These are phyloP conservation scores for Sebastes matsubarae DNA, from an alignment of 2,797 vertebrate genomes.

Conservation along the genomic window DNA sequence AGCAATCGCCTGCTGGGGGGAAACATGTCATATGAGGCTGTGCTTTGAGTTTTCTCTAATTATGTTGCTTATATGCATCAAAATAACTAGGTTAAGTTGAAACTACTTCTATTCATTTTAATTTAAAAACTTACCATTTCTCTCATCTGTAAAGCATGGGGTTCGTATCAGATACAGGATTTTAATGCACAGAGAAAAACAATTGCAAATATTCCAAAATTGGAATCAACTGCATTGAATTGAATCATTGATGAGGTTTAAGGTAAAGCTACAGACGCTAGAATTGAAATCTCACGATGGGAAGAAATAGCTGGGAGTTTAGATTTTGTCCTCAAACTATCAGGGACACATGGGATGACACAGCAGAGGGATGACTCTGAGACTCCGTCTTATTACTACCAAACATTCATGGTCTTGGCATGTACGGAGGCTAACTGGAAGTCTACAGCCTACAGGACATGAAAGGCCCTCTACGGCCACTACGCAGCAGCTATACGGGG, in stretches of 20 bases:
- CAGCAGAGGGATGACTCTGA: not conserved
- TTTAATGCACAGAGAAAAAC: slow-evolving; percentile 16
- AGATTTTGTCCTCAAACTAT: not conserved
- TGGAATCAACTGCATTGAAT: not conserved
- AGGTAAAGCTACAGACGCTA: not conserved
- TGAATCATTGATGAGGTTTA: not conserved
- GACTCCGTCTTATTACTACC: not conserved
- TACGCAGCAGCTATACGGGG: slow-evolving; percentile 17
- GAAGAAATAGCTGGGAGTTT: not conserved
- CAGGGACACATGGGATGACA: not conserved
- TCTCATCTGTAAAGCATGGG: slow-evolving; percentile 65
- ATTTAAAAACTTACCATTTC: slow-evolving; percentile 68
- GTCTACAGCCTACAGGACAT: not conserved
- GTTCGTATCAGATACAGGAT: not conserved
- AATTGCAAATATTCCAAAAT: not conserved
- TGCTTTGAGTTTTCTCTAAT: not conserved
- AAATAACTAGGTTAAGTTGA: not conserved
- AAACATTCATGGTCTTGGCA: not conserved
- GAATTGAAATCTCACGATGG: not conserved
- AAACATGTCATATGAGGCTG: not conserved
- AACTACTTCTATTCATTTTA: not conserved
- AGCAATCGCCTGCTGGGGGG: no score
- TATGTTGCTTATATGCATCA: not conserved
- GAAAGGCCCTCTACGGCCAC: slow-evolving; percentile 4
- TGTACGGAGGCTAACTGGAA: not conserved